These are phyloP conservation scores for Electrophaes corylata DNA, from an alignment of 2,888 invertebrate species.

Conservation along the genomic window DNA sequence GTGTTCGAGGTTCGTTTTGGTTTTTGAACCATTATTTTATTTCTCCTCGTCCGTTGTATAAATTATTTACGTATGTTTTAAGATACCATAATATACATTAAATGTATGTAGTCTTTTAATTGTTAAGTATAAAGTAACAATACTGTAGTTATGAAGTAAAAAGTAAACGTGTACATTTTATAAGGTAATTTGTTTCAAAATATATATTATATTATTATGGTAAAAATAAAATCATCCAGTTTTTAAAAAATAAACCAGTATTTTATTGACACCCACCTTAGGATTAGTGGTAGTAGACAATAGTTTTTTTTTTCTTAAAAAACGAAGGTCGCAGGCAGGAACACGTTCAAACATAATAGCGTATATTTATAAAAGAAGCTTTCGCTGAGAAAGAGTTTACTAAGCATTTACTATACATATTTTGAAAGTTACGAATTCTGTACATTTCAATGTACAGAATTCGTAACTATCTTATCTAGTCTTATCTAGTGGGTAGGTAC, in stretches of 20 bases:
- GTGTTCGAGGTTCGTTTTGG: constrained; percentile 48
- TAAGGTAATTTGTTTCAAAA: constrained; percentile 90
- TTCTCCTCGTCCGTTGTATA: constrained; percentile 76
- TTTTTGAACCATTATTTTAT: constrained; percentile 52
- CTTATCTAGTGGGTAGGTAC: too few species aligned
- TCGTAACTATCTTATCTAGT: too few species aligned
- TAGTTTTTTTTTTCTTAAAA: neutral
- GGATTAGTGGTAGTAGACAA: too few species aligned
- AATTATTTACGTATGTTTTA: constrained; percentile 78
- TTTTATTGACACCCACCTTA: constrained; percentile 57
- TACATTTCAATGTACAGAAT: too few species aligned
- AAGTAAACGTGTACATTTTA: constrained; percentile 89
- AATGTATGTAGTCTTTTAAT: constrained; percentile 82
- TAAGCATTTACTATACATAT: too few species aligned
- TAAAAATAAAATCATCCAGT: constrained; percentile 87
- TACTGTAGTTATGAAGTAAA: constrained; percentile 72
- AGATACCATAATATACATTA: constrained; percentile 79
- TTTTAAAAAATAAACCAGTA: constrained; percentile 82
- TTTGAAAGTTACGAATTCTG: too few species aligned
- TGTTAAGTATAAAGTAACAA: constrained; percentile 84
- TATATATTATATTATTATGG: constrained; percentile 89
- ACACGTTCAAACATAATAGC: too few species aligned
- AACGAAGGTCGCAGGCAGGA: too few species aligned
- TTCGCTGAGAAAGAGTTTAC: too few species aligned
- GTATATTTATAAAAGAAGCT: too few species aligned